Evolutionary conservation across 2,888 invertebrate genomes (phyloP).

Genomic region (Conistra vaccinii): DNA sequence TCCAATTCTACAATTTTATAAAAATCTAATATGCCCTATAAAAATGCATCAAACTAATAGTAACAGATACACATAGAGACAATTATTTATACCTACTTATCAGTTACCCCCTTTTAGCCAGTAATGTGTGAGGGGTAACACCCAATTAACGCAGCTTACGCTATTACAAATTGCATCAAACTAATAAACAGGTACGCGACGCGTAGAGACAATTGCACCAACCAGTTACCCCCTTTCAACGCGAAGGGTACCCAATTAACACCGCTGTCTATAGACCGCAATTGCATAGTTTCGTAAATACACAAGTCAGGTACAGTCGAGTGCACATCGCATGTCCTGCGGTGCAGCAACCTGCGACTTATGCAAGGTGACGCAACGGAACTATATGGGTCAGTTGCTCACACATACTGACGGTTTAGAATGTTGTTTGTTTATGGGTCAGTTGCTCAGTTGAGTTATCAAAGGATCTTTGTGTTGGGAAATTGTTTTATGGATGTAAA

Average conservation of each 20-base stretch:
- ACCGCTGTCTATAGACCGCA: conserved; percentile 15
- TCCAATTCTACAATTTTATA: background rate
- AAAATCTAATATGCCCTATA: background rate
- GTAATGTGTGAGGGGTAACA: background rate
- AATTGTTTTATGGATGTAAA: conserved; percentile 19
- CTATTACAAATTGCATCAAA: conserved; percentile 8
- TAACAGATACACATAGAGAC: background rate
- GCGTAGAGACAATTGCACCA: conserved; percentile 11
- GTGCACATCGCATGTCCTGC: conserved; percentile 80
- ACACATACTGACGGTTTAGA: conserved; percentile 55
- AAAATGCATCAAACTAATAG: background rate
- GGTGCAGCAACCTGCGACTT: conserved; percentile 69
- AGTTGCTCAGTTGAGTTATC: conserved; percentile 8
- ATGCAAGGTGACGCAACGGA: conserved; percentile 79
- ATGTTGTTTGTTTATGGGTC: conserved; percentile 54
- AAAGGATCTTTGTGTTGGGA: conserved; percentile 17
- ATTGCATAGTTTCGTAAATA: conserved; percentile 74
- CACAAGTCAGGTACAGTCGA: conserved; percentile 75
- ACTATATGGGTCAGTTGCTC: conserved; percentile 76
- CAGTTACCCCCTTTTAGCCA: background rate
- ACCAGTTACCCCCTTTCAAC: background rate
- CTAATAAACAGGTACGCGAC: background rate
- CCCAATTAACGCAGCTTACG: background rate
- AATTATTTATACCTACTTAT: background rate
- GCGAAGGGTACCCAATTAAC: conserved; percentile 25